Evolutionary conservation across 2,113 vertebrate genomes (phyloP).

Genomic region (Clinocottus analis): DNA sequence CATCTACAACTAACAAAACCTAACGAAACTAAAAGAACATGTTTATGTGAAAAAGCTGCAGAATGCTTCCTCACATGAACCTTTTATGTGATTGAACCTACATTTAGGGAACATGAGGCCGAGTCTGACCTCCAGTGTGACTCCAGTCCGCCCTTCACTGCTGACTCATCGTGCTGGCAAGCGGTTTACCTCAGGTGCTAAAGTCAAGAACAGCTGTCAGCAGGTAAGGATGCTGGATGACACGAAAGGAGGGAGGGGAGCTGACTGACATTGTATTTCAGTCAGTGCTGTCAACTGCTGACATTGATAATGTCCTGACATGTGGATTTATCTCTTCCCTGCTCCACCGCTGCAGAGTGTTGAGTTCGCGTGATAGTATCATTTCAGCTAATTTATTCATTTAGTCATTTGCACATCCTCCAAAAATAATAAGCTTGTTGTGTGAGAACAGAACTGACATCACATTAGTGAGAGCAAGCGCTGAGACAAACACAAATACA

Average conservation of each 20-base stretch:
- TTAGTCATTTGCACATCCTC: neutral
- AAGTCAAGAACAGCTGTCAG: slow-evolving; percentile 52
- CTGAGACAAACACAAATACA: neutral
- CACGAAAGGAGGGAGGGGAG: neutral
- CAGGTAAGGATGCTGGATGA: slow-evolving; percentile 41
- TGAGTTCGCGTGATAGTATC: neutral
- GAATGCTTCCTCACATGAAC: neutral
- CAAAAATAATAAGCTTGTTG: slow-evolving; percentile 1
- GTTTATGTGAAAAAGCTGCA: neutral
- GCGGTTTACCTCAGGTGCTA: slow-evolving; percentile 50
- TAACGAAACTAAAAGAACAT: neutral
- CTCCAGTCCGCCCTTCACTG: slow-evolving; percentile 8
- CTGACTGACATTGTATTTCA: slow-evolving; percentile 56
- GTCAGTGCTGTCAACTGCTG: slow-evolving; percentile 47
- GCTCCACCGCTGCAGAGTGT: neutral
- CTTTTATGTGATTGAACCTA: neutral
- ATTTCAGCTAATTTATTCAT: neutral
- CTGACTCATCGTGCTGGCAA: slow-evolving; percentile 31
- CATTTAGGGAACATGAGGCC: neutral
- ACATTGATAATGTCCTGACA: slow-evolving; percentile 42
- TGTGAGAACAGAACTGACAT: neutral
- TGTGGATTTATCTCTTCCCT: neutral
- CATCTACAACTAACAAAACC: neutral
- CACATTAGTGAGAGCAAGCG: neutral
- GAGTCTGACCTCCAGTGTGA: slow-evolving; percentile 16